Conservation (phyloP, 2,113 vertebrate species). For the Trichomycterus rosablanca region DNA sequence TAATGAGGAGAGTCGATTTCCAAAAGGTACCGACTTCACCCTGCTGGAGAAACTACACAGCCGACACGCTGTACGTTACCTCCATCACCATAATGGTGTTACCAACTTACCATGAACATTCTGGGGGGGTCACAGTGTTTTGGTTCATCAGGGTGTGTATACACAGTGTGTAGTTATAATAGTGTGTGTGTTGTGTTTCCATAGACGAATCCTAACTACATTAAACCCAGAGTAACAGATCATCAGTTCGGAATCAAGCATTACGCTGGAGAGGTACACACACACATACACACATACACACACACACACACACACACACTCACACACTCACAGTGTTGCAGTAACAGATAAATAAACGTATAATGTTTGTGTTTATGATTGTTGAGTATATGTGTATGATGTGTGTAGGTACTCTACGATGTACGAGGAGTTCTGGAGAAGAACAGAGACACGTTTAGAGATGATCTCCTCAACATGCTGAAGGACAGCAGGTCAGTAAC, state of each 20-base stretch:
- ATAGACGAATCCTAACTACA: slow-evolving; percentile 81
- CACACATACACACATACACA: no score
- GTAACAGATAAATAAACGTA: no score
- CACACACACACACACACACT: no score
- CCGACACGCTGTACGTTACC: slow-evolving; percentile 78
- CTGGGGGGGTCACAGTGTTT: slow-evolving; percentile 3
- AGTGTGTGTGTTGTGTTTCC: slow-evolving; percentile 40
- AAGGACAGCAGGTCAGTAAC: slow-evolving; percentile 81
- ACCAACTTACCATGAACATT: not conserved
- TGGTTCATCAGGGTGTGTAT: no score
- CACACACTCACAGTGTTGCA: no score
- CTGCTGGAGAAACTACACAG: slow-evolving; percentile 88
- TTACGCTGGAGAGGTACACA: slow-evolving; percentile 85
- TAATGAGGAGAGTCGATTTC: slow-evolving; percentile 90
- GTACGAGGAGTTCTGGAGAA: slow-evolving; percentile 85
- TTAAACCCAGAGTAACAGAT: slow-evolving; percentile 84
- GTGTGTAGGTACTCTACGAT: slow-evolving; percentile 79
- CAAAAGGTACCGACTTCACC: slow-evolving; percentile 91
- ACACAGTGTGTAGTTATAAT: no score
- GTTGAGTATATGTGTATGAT: slow-evolving; percentile 12
- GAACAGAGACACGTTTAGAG: slow-evolving; percentile 89
- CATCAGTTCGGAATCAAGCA: slow-evolving; percentile 90
- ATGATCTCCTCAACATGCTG: slow-evolving; percentile 86
- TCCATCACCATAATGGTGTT: no score
- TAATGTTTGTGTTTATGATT: slow-evolving; percentile 24